These are phyloP conservation scores for Silurus glanis DNA, from an alignment of 2,113 vertebrate genomes.

Conservation along the genomic window DNA sequence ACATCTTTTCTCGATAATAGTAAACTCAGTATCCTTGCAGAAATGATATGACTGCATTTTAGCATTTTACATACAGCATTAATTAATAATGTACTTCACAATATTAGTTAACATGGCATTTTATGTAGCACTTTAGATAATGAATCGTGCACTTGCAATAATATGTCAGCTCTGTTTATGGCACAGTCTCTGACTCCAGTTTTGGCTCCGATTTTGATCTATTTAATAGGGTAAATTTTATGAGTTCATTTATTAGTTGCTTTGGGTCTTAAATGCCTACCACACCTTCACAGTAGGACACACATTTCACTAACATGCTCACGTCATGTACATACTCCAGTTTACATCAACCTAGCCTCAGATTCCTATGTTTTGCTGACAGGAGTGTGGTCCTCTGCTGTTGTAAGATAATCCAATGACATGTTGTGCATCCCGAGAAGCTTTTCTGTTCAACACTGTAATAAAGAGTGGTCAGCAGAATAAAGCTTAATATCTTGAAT, in stretches of 20 bases:
- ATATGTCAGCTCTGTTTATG: neutral
- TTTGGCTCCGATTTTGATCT: neutral
- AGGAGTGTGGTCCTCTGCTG: neutral
- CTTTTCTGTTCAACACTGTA: neutral
- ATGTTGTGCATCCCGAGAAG: neutral
- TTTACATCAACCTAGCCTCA: neutral
- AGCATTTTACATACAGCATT: neutral
- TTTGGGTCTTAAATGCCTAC: neutral
- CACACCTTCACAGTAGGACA: neutral
- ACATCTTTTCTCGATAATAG: neutral
- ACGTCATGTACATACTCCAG: neutral
- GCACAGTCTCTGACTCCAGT: neutral
- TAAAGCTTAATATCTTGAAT: neutral
- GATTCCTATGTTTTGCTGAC: neutral
- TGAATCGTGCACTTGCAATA: neutral
- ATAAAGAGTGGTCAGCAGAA: neutral
- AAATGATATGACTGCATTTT: neutral
- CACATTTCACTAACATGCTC: neutral
- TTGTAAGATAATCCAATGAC: neutral
- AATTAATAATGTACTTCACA: neutral
- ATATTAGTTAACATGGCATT: neutral
- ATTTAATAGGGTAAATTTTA: too few relatives aligned
- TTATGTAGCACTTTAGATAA: neutral
- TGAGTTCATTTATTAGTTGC: neutral
- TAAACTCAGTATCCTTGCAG: neutral